Conservation (phyloP, 64 coral and sea anemone genomes). For the Acropora tenuis region DNA sequence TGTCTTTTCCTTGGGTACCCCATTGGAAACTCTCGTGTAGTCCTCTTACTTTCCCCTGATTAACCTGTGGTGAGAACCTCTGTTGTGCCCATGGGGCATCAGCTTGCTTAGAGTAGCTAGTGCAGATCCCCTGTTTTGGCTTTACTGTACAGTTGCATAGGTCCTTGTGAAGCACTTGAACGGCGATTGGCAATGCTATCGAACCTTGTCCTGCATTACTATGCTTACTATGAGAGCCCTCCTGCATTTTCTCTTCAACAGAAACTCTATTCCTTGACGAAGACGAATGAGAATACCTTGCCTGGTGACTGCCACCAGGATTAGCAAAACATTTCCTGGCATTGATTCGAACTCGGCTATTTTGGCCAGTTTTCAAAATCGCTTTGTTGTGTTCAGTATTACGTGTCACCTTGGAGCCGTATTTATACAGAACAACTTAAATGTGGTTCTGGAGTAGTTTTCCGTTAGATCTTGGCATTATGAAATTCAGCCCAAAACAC, state of each 20-base stretch:
- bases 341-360: constrained; percentile 6
- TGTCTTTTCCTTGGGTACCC: constrained; percentile 12
- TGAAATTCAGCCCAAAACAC: too few relatives aligned
- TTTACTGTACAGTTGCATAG: not conserved
- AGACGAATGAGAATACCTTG: constrained; percentile 3
- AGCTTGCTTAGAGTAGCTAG: not conserved
- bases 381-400: too few relatives aligned
- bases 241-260: not conserved
- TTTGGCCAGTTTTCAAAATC: not conserved
- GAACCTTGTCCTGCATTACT: constrained; percentile 53
- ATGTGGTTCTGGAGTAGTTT: too few relatives aligned
- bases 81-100: not conserved
- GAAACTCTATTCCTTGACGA: constrained; percentile 40
- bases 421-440: too few relatives aligned
- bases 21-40: not conserved
- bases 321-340: not conserved
- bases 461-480: too few relatives aligned
- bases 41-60: not conserved
- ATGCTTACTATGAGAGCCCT: constrained; percentile 1
- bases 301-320: not conserved
- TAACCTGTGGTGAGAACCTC: not conserved
- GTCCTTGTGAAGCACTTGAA: not conserved
- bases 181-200: not conserved
- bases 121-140: not conserved
- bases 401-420: too few relatives aligned